Evolutionary conservation across 2,888 invertebrate species (phyloP).

Genomic region (Leucozona laternaria): DNA sequence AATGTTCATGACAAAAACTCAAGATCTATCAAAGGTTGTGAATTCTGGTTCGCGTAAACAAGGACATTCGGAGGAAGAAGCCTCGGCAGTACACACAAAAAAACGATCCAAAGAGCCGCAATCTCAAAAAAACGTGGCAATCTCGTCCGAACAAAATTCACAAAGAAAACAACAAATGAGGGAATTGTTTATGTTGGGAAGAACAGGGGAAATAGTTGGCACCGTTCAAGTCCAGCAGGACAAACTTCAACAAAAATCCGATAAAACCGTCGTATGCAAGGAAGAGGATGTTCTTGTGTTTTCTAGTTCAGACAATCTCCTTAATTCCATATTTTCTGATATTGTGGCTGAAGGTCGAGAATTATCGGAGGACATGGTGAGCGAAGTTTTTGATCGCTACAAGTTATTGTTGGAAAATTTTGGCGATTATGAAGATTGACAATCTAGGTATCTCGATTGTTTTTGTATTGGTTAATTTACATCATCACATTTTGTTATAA

Average conservation of each 20-base stretch:
- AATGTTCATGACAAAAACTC: slow-evolving; percentile 57
- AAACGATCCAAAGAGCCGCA: neutral
- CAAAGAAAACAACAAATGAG: neutral
- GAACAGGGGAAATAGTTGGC: slow-evolving; percentile 33
- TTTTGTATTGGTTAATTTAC: too few relatives aligned
- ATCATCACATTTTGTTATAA: too few relatives aligned
- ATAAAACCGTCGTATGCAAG: neutral
- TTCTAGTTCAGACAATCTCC: neutral
- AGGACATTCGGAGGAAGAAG: neutral
- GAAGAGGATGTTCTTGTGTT: slow-evolving; percentile 6
- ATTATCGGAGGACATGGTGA: slow-evolving; percentile 41
- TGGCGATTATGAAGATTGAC: slow-evolving; percentile 14
- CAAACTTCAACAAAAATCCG: neutral
- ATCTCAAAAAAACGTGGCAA: neutral
- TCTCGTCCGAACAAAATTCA: neutral
- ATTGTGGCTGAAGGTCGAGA: slow-evolving; percentile 46
- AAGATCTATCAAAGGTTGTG: neutral
- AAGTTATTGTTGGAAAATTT: slow-evolving; percentile 15
- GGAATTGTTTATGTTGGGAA: slow-evolving; percentile 47
- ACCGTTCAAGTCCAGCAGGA: slow-evolving; percentile 7
- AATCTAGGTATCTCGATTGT: too few relatives aligned
- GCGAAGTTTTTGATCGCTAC: slow-evolving; percentile 47
- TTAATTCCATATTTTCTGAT: slow-evolving; percentile 36
- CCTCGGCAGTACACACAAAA: neutral
- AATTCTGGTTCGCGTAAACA: neutral